Percentiles rank a stretch among this genome's conserved stretches.
Evolutionary conservation across 1,140 invertebrate species (phyloP).

Genomic region (Drosophila arizonae): DNA sequence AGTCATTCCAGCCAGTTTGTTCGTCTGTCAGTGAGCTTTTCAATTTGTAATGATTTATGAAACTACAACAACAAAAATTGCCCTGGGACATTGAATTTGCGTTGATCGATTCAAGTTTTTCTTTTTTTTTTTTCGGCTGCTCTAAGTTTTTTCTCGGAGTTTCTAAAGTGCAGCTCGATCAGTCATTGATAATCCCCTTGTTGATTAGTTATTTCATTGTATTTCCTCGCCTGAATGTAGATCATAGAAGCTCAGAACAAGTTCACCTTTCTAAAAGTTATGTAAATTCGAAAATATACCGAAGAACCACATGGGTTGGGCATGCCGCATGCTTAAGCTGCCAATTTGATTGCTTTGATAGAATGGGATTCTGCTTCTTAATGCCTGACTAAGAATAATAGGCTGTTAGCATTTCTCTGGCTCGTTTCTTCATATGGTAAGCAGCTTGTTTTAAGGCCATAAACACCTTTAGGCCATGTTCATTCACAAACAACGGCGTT

Average conservation of each 20-base stretch:
- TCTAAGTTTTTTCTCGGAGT: constrained; percentile 3
- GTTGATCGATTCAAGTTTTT: constrained; percentile 12
- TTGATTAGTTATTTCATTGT: background rate
- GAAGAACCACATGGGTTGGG: background rate
- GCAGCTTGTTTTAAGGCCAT: constrained; percentile 4
- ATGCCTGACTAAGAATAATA: background rate
- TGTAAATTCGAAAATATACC: background rate
- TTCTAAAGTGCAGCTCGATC: constrained; percentile 12
- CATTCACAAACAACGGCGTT: constrained; percentile 43
- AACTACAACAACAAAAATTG: background rate
- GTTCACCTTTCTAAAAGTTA: constrained; percentile 10
- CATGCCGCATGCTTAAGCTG: background rate
- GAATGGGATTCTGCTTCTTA: background rate
- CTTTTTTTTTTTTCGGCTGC: background rate
- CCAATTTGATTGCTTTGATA: constrained; percentile 13
- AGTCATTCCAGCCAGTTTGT: background rate
- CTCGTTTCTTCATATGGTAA: constrained; percentile 27
- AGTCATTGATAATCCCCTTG: constrained; percentile 7
- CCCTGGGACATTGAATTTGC: constrained; percentile 13
- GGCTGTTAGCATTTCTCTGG: constrained; percentile 16
- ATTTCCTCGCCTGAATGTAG: background rate
- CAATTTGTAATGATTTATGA: constrained; percentile 61
- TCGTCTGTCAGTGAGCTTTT: constrained; percentile 12
- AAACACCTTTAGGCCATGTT: constrained; percentile 14
- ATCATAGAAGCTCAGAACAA: background rate